A percentile compares a stretch with the other conserved stretches of the same genome.
Evolutionary conservation across 2,113 vertebrate species (phyloP).

Genomic region (Lophochroa leadbeateri): DNA sequence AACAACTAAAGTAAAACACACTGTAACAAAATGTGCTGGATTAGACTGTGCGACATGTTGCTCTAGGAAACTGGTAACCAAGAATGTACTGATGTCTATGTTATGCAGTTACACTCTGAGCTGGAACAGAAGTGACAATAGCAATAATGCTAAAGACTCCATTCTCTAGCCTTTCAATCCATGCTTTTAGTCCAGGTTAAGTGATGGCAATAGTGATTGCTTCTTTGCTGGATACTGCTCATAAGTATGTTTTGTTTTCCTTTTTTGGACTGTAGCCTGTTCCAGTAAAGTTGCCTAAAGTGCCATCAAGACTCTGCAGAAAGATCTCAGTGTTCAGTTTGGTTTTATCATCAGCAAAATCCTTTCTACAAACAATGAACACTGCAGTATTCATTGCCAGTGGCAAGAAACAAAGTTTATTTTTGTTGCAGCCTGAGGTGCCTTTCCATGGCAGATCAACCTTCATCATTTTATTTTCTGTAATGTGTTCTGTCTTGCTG

Average conservation of each 20-base stretch:
- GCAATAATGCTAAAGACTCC: not conserved
- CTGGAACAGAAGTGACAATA: not conserved
- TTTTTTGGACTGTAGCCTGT: not conserved
- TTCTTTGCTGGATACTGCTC: not conserved
- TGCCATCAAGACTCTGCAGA: not conserved
- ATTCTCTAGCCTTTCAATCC: not conserved
- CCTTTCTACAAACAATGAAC: slow-evolving; percentile 33
- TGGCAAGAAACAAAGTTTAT: slow-evolving; percentile 33
- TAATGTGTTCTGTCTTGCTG: slow-evolving; percentile 27
- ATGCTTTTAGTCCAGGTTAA: not conserved
- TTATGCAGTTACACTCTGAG: not conserved
- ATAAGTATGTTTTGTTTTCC: not conserved
- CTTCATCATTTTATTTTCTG: slow-evolving; percentile 32
- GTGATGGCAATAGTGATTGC: not conserved
- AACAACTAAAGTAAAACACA: not conserved
- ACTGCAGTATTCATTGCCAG: slow-evolving; percentile 8
- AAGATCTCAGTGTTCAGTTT: not conserved
- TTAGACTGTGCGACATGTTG: not conserved
- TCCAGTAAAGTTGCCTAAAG: not conserved
- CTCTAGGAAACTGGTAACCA: not conserved
- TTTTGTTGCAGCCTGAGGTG: slow-evolving; percentile 39
- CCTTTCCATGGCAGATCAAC: slow-evolving; percentile 20
- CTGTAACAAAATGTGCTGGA: not conserved
- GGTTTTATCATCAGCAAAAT: slow-evolving; percentile 48
- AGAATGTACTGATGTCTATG: not conserved